Evolutionary conservation across 2,797 vertebrate genomes (phyloP).

Genomic region (Sphenodon punctatus): DNA sequence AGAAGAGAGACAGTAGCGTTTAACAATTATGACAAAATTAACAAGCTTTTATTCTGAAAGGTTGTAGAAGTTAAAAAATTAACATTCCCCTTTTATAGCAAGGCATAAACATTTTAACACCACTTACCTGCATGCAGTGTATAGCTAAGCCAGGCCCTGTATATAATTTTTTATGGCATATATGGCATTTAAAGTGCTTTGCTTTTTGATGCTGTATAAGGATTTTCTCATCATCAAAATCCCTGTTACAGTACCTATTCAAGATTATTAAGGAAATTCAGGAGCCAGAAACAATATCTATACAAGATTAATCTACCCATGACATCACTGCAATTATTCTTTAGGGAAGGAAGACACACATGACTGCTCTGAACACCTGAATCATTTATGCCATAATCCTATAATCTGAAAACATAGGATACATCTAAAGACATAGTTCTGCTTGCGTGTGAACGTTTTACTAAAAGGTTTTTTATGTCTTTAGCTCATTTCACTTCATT

Average conservation of each 20-base stretch:
- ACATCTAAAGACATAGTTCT: too few species aligned
- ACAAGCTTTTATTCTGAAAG: neutral
- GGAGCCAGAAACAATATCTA: neutral
- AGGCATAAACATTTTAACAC: neutral
- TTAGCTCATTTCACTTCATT: too few species aligned
- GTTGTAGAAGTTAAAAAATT: neutral
- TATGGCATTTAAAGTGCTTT: constrained; percentile 99
- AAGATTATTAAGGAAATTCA: constrained; percentile 65
- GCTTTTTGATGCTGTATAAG: constrained; percentile 99
- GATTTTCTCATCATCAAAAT: constrained; percentile 99
- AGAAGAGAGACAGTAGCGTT: neutral
- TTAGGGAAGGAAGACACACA: neutral
- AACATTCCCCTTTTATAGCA: neutral
- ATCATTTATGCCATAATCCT: too few species aligned
- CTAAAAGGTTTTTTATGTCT: too few species aligned
- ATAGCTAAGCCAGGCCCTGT: constrained; percentile 97
- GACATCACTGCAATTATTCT: neutral
- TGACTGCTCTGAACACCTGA: neutral
- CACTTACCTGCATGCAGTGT: constrained; percentile 97
- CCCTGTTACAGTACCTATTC: constrained; percentile 95
- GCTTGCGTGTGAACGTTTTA: too few species aligned
- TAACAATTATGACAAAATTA: neutral
- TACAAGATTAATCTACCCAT: neutral
- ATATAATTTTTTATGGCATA: constrained; percentile 98
- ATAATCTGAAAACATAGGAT: too few species aligned